A percentile compares a stretch with the other conserved stretches of the same genome.
Conservation (phyloP, 2,113 vertebrate species). For the Eretmochelys imbricata region DNA sequence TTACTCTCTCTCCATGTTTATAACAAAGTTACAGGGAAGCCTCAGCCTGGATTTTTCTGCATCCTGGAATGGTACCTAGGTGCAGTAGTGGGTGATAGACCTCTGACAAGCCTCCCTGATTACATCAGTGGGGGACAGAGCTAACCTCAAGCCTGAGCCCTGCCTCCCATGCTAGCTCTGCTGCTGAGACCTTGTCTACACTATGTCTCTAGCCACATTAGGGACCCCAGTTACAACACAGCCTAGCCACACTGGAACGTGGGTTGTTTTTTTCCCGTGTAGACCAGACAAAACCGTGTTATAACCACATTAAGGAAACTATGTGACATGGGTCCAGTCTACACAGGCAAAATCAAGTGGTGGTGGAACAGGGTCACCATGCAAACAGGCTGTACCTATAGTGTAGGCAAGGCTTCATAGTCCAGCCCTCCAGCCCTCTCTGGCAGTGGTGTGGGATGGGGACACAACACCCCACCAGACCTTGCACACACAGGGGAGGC, state of each 20-base stretch:
- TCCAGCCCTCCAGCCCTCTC: neutral
- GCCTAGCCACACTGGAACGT: no score
- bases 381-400: neutral
- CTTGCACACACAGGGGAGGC: neutral
- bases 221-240: neutral
- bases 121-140: neutral
- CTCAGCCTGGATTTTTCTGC: neutral
- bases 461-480: neutral
- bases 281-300: neutral
- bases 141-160: neutral
- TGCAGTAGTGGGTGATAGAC: neutral
- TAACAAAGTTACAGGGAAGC: neutral
- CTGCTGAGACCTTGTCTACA: neutral
- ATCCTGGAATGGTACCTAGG: fast-evolving
- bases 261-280: neutral
- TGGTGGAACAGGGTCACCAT: fast-evolving
- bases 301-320: neutral
- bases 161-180: neutral
- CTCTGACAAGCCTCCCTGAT: neutral
- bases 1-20: neutral
- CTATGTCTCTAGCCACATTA: neutral
- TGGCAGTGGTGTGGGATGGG: neutral
- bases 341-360: neutral
- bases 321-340: neutral
- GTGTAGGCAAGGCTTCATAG: neutral